Conservation (phyloP, 2,113 vertebrate genomes). For the Progne subis region DNA sequence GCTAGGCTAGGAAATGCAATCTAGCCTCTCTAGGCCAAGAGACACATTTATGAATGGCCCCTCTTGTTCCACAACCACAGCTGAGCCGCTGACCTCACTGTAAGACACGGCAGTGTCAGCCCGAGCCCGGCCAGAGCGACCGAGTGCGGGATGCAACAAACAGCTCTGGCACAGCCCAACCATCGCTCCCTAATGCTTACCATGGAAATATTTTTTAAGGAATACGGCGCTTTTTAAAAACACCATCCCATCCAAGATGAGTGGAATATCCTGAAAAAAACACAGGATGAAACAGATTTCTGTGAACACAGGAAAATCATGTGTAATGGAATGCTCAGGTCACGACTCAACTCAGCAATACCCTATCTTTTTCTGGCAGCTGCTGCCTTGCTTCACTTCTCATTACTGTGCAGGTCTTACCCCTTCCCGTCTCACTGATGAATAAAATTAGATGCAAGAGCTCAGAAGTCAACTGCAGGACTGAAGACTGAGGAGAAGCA, state of each 20-base stretch:
- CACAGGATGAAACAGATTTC: not conserved
- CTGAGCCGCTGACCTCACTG: constrained; percentile 24
- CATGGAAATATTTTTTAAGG: not conserved
- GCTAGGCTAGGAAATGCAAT: not conserved
- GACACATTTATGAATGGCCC: constrained; percentile 17
- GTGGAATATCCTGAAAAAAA: not conserved
- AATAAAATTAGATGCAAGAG: not conserved
- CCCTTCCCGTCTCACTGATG: not conserved
- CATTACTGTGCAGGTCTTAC: not conserved
- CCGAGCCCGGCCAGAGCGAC: not conserved
- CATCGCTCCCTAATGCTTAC: not conserved
- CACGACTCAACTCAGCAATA: not conserved
- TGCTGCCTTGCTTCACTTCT: not conserved
- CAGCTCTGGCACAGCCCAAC: not conserved
- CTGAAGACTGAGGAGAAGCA: not conserved
- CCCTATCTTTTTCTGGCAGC: not conserved
- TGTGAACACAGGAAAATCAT: not conserved
- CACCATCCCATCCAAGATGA: not conserved
- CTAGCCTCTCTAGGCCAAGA: not conserved
- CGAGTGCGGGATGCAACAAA: not conserved
- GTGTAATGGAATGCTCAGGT: not conserved
- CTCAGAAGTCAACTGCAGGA: not conserved
- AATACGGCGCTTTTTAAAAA: not conserved
- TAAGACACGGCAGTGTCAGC: not conserved
- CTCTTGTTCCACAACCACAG: constrained; percentile 29